Evolutionary conservation across 2,888 invertebrate species (phyloP), one percentile per base, ranked within the genome.

Genomic region (Tromatobia lineatoria): DNA sequence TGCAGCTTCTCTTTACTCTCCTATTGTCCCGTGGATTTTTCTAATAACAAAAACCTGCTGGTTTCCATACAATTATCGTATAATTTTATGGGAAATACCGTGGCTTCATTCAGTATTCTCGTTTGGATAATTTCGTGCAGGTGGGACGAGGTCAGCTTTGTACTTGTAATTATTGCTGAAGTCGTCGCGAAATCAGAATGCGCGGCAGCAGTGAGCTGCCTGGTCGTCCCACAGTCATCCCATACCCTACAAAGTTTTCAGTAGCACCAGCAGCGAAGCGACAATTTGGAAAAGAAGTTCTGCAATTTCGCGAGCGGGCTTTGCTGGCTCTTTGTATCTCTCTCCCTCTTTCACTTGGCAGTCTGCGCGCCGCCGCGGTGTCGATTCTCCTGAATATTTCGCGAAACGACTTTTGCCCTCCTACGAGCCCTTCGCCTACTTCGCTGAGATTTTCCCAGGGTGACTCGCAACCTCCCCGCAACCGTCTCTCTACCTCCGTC

Each of bases 301-400:
- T 71, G 66, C 83, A 80, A 83, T 83, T 83, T 76, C 66, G 57
- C 66, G n/a, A 59, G 66, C 61, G n/a, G 70, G 38, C 42, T 67
- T 70, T 66, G 50, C 74, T 11, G 13, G 78, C 11, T 66, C 11
- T 34, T n/a, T 47, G 20, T 75, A 29, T 54, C 70, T 52, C 38
- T 57, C 11, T 45, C n/a, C 25, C 8, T 59, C 29, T 54, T 59
- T 38, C 45, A 38, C 64, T 52, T 25, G 71, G 59, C 71, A 67
- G 73, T 80, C 79, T 79, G 29, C 54, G 66, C 47, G 23, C 45
- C 13, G 57, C 23, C 78, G 70, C 61, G 67, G 73, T 80, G 66
- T 76, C 83, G 80, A 83, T 76, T 76, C 71, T 59, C 75, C 57
- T 80, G 83, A 80, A 83, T 79, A 83, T 83, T 83, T 76, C 61